These are phyloP conservation scores for Julus scanicus DNA, from an alignment of 2,888 invertebrate genomes.

Conservation along the genomic window DNA sequence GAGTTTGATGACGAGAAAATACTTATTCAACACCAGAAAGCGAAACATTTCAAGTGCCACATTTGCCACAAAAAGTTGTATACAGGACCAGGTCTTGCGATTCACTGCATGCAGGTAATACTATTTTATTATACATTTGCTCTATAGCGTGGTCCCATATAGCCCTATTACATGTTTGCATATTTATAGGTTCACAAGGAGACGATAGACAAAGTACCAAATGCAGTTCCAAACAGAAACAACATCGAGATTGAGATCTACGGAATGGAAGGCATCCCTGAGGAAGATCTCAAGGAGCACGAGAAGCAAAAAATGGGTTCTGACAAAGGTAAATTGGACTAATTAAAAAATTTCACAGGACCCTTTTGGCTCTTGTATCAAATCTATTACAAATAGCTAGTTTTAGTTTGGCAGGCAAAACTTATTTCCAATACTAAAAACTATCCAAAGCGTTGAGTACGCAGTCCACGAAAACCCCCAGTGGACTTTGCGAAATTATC, in stretches of 20 bases:
- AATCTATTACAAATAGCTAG: too few species aligned
- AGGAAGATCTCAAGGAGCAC: conserved; percentile 92
- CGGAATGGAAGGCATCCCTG: conserved; percentile 99
- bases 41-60: conserved; percentile 99
- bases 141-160: too few species aligned
- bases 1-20: conserved; percentile 99
- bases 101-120: conserved; percentile 99
- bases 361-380: too few species aligned
- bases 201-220: conserved; percentile 99
- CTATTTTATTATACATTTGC: conserved; percentile 50
- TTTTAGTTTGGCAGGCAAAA: too few species aligned
- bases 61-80: conserved; percentile 99
- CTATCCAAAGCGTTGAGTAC: conserved; percentile 54
- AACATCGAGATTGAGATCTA: conserved; percentile 99
- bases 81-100: conserved; percentile 97
- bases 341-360: background rate
- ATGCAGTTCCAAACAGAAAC: conserved; percentile 95
- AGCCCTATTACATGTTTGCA: too few species aligned
- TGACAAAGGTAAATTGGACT: conserved; percentile 55
- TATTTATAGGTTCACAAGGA: conserved; percentile 98
- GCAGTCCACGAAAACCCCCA: background rate
- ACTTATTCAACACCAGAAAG: conserved; percentile 99
- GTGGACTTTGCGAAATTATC: conserved; percentile 44
- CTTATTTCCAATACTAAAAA: too few species aligned
- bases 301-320: conserved; percentile 78